Base-by-base conservation (phyloP, 2,888 invertebrate genomes). In the Idaea dimidiata region DNA sequence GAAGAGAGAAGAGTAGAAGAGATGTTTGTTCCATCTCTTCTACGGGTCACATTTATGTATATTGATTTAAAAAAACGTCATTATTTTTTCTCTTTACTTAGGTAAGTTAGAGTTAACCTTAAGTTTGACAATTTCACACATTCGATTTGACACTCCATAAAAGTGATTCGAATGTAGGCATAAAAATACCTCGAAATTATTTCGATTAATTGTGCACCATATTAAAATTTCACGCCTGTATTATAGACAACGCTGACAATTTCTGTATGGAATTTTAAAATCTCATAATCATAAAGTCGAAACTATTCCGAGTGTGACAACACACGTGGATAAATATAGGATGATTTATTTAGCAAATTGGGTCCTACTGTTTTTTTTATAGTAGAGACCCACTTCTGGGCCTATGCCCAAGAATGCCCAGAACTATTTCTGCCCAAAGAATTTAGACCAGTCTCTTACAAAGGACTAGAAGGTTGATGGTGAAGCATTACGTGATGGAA, bases 181-280 rank as follows among this genome's bases (percentile, higher is more conserved):
- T 8, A 14, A 14, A 43, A 24, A 24, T 24, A 14, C 14, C 43
- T 43, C 10, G 43, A 43, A 43, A 43, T 43, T 43, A 43, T 43
- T 43, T 43, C 43, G 43, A 43, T 43, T 43, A 43, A 43, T 43
- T 43, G 43, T 43, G 43, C 43, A 43, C 43, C 43, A 43, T 43
- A 43, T 43, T 43, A 43, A 43, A 43, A 43, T 43, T 43, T 43
- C 43, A 43, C 43, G 43, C 43, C 43, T 43, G 14, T 43, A 43
- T 43, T 43, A 7, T 43, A 10, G 0, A 14, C 43, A 2, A 14
- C 14, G 43, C 43, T 43, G 43, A 43, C 43, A 43, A 43, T 43
- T 43, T 43, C 43, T 43, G 43, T 43, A 43, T 43, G 10, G 43
- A 43, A 14, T 43, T 43, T 43, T 43, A 43, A 43, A 43, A 43